Conservation (phyloP, 2,888 invertebrate species). For the Cremastinae sp. region DNA sequence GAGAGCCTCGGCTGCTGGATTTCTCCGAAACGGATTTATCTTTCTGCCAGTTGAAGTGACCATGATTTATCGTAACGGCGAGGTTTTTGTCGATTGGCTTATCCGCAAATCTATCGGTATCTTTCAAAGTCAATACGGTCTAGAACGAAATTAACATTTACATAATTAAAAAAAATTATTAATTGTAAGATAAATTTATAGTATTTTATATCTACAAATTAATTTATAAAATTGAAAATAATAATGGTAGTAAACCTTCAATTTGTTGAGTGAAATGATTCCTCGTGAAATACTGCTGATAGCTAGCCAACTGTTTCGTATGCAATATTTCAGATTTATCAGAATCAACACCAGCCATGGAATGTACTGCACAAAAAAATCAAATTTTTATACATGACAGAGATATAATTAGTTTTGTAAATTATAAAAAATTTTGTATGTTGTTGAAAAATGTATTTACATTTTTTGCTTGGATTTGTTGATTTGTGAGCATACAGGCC, state of each 20-base stretch:
- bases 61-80: slow-evolving; percentile 80
- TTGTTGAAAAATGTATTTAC: slow-evolving; percentile 52
- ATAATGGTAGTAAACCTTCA: slow-evolving; percentile 64
- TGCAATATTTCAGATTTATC: slow-evolving; percentile 68
- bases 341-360: slow-evolving; percentile 67
- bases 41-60: slow-evolving; percentile 79
- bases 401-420: background rate
- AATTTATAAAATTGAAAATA: slow-evolving; percentile 9
- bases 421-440: background rate
- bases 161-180: no score
- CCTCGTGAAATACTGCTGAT: slow-evolving; percentile 71
- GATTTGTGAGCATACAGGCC: slow-evolving; percentile 62
- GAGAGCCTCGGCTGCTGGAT: slow-evolving; percentile 39
- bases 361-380: slow-evolving; percentile 62
- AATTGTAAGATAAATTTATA: slow-evolving; percentile 1
- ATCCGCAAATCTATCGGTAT: slow-evolving; percentile 78
- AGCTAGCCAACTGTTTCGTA: slow-evolving; percentile 69
- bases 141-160: slow-evolving; percentile 66
- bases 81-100: slow-evolving; percentile 79
- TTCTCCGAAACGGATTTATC: slow-evolving; percentile 48
- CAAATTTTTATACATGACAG: background rate
- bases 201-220: no score
- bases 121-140: slow-evolving; percentile 79
- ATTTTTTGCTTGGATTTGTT: slow-evolving; percentile 61
- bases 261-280: slow-evolving; percentile 69